A percentile compares a stretch with the other conserved stretches of the same genome.
These are phyloP conservation scores for Hypomecis atomaria DNA, from an alignment of 2,888 invertebrate species.

Conservation along the genomic window DNA sequence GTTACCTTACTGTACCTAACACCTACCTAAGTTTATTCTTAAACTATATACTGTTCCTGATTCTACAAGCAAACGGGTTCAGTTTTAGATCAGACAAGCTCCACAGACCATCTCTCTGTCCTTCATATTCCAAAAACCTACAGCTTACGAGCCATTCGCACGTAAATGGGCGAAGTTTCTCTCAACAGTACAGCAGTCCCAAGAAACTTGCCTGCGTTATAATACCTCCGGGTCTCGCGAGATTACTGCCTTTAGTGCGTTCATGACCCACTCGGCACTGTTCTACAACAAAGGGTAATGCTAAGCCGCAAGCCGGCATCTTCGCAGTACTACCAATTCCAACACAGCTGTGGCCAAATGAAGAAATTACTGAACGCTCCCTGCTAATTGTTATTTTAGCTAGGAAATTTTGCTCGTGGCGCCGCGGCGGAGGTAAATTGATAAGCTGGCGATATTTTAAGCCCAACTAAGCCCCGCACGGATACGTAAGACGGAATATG, in stretches of 20 bases:
- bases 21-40: too few species aligned
- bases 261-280: conserved; percentile 41
- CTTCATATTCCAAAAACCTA: conserved; percentile 44
- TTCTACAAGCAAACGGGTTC: background rate
- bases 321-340: conserved; percentile 41
- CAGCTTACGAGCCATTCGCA: conserved; percentile 52
- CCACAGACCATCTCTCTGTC: conserved; percentile 10
- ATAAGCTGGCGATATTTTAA: conserved; percentile 26
- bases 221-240: conserved; percentile 59
- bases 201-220: conserved; percentile 56
- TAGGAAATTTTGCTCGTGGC: background rate
- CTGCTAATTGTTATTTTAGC: background rate
- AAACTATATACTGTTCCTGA: too few species aligned
- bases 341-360: conserved; percentile 4
- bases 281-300: conserved; percentile 53
- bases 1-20: too few species aligned
- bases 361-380: background rate
- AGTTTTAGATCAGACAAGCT: background rate
- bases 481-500: conserved; percentile 40
- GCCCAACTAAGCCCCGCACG: conserved; percentile 39
- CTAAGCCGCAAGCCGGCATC: conserved; percentile 42
- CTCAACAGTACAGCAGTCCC: conserved; percentile 50
- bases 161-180: conserved; percentile 59
- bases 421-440: background rate
- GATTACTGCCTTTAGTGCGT: conserved; percentile 57